Evolutionary conservation across 2,888 invertebrate genomes (phyloP).

Genomic region (Ligdia adustata): DNA sequence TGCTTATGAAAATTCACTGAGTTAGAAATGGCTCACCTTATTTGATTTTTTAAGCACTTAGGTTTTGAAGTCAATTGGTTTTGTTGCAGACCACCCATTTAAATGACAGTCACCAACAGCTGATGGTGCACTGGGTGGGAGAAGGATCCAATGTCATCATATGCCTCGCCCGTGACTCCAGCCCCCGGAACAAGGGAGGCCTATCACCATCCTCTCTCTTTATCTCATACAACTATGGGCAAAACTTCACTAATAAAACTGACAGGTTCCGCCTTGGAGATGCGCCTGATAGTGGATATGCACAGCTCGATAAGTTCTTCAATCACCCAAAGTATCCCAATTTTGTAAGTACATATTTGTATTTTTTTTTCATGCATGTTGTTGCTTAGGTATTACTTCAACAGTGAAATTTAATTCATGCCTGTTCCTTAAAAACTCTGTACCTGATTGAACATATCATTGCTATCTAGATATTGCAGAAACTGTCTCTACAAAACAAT

Average conservation of each 20-base stretch:
- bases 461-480: too few species aligned
- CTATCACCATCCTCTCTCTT: slow-evolving; percentile 91
- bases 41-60: too few species aligned
- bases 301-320: slow-evolving; percentile 92
- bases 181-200: slow-evolving; percentile 73
- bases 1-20: too few species aligned
- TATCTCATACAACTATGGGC: slow-evolving; percentile 94
- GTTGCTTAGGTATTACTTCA: too few species aligned
- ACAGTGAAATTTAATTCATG: too few species aligned
- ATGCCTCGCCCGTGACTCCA: slow-evolving; percentile 91
- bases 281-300: slow-evolving; percentile 80
- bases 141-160: slow-evolving; percentile 94
- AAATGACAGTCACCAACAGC: slow-evolving; percentile 93
- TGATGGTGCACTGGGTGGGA: slow-evolving; percentile 97
- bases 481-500: too few species aligned
- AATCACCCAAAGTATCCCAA: slow-evolving; percentile 92
- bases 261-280: slow-evolving; percentile 85
- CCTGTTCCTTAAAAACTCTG: too few species aligned
- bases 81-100: slow-evolving; percentile 87
- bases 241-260: slow-evolving; percentile 90
- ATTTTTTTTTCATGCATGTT: background rate
- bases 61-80: too few species aligned
- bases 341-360: slow-evolving; percentile 86
- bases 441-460: too few species aligned
- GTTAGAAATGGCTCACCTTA: too few species aligned